Evolutionary conservation across 2,797 vertebrate species (phyloP).

Genomic region (Crenuchus spilurus): DNA sequence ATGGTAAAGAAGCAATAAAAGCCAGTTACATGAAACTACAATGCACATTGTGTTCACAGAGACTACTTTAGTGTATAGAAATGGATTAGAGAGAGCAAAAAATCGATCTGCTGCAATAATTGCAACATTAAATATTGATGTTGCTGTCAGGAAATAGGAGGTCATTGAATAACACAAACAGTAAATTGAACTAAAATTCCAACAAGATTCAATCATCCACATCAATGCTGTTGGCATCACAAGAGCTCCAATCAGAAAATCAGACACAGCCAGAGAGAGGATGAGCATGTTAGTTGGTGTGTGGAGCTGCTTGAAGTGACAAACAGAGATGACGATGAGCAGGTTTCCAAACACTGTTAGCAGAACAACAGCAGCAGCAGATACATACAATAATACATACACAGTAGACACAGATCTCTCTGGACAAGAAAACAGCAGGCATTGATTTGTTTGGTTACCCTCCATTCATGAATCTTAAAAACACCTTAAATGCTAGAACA

Average conservation of each 20-base stretch:
- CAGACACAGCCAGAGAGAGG: conserved; percentile 51
- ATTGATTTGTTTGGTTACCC: neutral
- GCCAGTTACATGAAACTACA: neutral
- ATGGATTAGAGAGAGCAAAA: no score
- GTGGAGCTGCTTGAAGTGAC: no score
- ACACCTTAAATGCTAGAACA: no score
- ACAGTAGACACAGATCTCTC: no score
- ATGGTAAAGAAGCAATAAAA: no score
- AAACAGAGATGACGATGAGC: conserved; percentile 45
- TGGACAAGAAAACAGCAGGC: conserved; percentile 24
- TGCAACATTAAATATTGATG: conserved; percentile 32
- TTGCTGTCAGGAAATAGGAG: conserved; percentile 21
- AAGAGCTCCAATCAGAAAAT: conserved; percentile 39
- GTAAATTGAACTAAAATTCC: conserved; percentile 21
- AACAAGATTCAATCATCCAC: no score
- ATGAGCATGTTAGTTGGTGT: conserved; percentile 46
- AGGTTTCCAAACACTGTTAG: conserved; percentile 50
- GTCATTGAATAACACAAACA: conserved; percentile 31
- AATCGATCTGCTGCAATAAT: conserved; percentile 1
- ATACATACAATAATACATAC: no score
- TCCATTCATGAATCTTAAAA: conserved; percentile 11
- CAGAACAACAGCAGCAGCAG: conserved; percentile 28
- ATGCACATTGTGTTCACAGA: no score
- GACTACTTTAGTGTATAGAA: no score
- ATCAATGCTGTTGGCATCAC: no score